phyloP scores from a whole-genome alignment of 2,113 vertebrate genomes.

The Anarhynchus alexandrinus region DNA sequence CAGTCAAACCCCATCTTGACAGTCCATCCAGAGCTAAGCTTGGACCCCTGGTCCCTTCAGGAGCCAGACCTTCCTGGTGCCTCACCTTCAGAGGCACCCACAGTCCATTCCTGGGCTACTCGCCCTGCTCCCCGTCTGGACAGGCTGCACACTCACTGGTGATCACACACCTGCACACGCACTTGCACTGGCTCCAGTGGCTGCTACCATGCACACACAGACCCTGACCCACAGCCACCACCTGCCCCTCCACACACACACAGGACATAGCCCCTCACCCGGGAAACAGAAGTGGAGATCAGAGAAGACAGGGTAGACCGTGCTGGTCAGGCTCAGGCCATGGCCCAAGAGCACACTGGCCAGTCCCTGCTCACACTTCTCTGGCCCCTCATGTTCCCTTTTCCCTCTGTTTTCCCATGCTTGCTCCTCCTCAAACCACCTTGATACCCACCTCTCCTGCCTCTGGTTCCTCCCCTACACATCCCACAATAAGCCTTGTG shows the following conservation, averaged over 20 bases:
- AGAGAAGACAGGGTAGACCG: fast-evolving
- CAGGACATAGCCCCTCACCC: fast-evolving
- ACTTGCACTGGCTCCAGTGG: neutral
- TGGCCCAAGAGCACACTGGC: too few species aligned
- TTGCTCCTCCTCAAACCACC: neutral
- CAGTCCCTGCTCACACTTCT: neutral
- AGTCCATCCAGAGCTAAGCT: neutral
- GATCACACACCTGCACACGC: neutral
- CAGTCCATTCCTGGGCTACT: neutral
- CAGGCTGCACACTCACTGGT: neutral
- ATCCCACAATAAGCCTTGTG: neutral
- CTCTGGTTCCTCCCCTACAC: neutral
- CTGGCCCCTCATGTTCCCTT: fast-evolving
- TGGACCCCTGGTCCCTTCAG: neutral
- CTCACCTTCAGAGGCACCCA: neutral
- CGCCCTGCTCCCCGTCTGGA: fast-evolving
- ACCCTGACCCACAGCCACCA: neutral
- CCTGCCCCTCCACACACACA: neutral
- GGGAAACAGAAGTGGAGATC: neutral
- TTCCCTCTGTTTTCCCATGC: neutral
- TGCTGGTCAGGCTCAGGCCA: fast-evolving
- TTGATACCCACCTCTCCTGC: neutral
- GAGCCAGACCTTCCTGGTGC: fast-evolving
- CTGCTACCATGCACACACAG: neutral
- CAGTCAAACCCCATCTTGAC: fast-evolving